Percentiles rank a stretch among this genome's conserved stretches.
phyloP scores from a whole-genome alignment of 2,113 vertebrate species.

The Antechinus stuartii region DNA sequence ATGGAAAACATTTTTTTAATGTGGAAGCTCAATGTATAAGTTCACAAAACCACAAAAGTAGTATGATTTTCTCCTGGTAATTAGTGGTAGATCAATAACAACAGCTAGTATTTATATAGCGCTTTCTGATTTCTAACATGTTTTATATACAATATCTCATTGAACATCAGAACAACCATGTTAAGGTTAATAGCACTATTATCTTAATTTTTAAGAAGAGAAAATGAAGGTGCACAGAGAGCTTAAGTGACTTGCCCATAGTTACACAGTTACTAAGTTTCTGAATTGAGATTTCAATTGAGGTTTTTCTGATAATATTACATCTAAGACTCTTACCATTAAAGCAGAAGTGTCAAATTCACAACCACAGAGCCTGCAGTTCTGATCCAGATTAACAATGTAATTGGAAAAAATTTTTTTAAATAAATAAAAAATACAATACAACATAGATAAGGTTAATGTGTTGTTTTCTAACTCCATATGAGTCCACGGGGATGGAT shows the following conservation, averaged over 20 bases:
- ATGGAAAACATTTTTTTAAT: not conserved
- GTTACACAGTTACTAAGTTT: not conserved
- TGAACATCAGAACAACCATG: not conserved
- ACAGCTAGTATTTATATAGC: not conserved
- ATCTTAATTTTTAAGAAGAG: not conserved
- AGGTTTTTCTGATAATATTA: not conserved
- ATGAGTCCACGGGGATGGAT: not conserved
- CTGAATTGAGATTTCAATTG: not conserved
- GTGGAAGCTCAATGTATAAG: not conserved
- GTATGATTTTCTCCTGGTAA: not conserved
- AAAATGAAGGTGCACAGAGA: not conserved
- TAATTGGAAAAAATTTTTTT: not conserved
- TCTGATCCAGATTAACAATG: not conserved
- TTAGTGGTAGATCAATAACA: not conserved
- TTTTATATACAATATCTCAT: not conserved
- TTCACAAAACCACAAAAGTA: slow-evolving; percentile 27
- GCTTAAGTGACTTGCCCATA: not conserved
- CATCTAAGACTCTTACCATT: not conserved
- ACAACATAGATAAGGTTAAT: not conserved
- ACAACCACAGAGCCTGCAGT: not conserved
- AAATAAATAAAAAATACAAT: not conserved
- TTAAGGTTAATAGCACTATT: not conserved
- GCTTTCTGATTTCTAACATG: not conserved
- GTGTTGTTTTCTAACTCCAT: not conserved
- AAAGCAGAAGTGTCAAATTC: not conserved